Evolutionary conservation across 2,113 vertebrate species (phyloP).

Genomic region (Pituophis catenifer): DNA sequence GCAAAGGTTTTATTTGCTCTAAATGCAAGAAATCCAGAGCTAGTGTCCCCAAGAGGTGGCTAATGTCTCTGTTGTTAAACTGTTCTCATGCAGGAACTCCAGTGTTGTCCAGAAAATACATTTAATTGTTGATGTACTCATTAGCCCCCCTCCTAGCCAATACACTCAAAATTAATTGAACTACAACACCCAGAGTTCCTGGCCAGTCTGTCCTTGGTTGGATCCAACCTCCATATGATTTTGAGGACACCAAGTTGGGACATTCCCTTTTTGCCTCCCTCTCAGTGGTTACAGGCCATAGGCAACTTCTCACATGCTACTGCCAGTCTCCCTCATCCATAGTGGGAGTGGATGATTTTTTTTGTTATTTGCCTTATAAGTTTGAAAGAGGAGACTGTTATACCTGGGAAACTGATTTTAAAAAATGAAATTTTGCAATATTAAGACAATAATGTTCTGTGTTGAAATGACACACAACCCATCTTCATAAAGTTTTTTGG

Average conservation of each 20-base stretch:
- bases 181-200: background rate
- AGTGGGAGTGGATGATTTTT: background rate
- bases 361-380: background rate
- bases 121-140: background rate
- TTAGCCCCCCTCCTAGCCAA: background rate
- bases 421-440: background rate
- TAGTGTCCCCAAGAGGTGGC: background rate
- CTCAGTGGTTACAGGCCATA: background rate
- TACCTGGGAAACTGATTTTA: background rate
- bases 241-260: background rate
- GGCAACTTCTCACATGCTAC: background rate
- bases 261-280: background rate
- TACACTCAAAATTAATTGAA: background rate
- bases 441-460: background rate
- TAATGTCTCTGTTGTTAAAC: background rate
- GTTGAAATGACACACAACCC: background rate
- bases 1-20: too few species aligned
- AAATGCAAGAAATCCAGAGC: background rate
- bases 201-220: background rate
- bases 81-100: background rate
- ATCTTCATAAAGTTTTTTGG: background rate
- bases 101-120: background rate
- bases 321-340: background rate
- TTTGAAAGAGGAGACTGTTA: background rate
- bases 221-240: background rate